phyloP scores from a whole-genome alignment of 2,888 invertebrate species.

The Ganaspis brasiliensis region DNA sequence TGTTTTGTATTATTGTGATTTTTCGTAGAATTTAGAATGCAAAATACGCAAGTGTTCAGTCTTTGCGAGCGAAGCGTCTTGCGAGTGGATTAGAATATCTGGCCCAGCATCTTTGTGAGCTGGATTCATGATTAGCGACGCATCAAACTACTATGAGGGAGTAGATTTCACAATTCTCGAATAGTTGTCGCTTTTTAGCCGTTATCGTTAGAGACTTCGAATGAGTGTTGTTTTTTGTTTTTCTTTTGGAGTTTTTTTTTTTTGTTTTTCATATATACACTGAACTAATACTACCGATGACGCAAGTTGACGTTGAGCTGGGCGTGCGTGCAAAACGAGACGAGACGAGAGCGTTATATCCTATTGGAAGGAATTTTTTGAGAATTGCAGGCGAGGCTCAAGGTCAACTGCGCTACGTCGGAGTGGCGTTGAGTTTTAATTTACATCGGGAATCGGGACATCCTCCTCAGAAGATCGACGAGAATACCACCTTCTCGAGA shows the following conservation, averaged over 20 bases:
- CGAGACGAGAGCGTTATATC: constrained; percentile 32
- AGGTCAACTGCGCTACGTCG: constrained; percentile 55
- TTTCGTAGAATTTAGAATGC: constrained; percentile 26
- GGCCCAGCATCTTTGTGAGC: neutral
- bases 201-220: constrained; percentile 47
- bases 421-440: constrained; percentile 64
- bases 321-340: constrained; percentile 49
- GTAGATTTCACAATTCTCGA: constrained; percentile 25
- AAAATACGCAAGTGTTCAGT: constrained; percentile 29
- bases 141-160: constrained; percentile 22
- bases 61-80: constrained; percentile 17
- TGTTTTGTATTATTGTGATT: neutral
- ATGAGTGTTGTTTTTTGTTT: constrained; percentile 18
- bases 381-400: constrained; percentile 52
- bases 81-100: constrained; percentile 14
- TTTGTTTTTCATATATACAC: constrained; percentile 57
- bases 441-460: constrained; percentile 67
- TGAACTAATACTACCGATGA: constrained; percentile 53
- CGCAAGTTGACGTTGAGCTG: constrained; percentile 55
- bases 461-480: constrained; percentile 68
- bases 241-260: neutral
- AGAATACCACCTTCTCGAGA: constrained; percentile 2
- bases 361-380: constrained; percentile 56
- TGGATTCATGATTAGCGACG: constrained; percentile 14
- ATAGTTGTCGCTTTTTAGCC: constrained; percentile 31